Evolutionary conservation across 1,140 invertebrate species (phyloP), one percentile per base, ranked within the genome.

Genomic region (Brachionus sp.): DNA sequence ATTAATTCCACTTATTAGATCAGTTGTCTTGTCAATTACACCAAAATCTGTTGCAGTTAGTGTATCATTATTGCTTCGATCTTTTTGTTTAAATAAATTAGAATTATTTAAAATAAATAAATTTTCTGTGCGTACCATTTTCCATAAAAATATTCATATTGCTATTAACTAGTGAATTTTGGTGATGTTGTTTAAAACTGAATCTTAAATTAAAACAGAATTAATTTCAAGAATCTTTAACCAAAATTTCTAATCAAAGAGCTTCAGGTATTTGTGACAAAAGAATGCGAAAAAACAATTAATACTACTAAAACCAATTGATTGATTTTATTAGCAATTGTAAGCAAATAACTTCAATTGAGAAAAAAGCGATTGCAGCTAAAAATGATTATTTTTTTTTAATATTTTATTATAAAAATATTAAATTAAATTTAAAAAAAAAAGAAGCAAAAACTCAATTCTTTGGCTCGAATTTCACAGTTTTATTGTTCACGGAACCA

Each of bases 111-210:
- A 16, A 37, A 37, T 33, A 42, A 29, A 12, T n/a, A 42, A 16
- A 39, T 10, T 39, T 75, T 75, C 23, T 2, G 13, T 13, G 0
- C 13, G 35, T 4, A 46, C 70, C 42, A 46, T 75, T 75, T 46
- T 42, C 37, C 70, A 75, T 75, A 25, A 25, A 75, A 13, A 75
- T 75, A 46, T 75, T 75, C 19, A 75, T 75, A 29, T 75, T 44
- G 23, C 70, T 75, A 12, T 75, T 75, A 29, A 75, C 33, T 19
- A 75, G 29, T 13, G 70, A 75, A 75, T 75, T 75, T 75, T 75
- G 70, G 25, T 75, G 70, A 46, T 75, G 70, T 29, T 75, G 70
- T 19, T 75, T 75, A 75, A 75, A 75, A 25, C 70, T 75, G 23
- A 75, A 75, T 4, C 70, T 75, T 1, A 46, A 75, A 46, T 73